Evolutionary conservation across 1,140 invertebrate genomes (phyloP).

Genomic region (Aphidius ervi): DNA sequence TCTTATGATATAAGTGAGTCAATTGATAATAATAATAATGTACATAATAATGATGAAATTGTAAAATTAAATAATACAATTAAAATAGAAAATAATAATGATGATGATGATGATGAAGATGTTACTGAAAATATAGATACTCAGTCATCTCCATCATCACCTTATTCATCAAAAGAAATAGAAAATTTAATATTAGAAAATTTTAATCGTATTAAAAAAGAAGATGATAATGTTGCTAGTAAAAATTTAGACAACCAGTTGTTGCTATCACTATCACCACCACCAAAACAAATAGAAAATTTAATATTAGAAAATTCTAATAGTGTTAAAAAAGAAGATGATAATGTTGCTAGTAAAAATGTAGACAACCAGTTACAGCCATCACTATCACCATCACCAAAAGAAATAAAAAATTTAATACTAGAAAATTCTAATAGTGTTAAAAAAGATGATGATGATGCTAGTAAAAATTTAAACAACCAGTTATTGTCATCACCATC

Average conservation of each 20-base stretch:
- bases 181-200: too few relatives aligned
- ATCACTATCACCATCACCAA: too few relatives aligned
- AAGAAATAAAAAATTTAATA: too few relatives aligned
- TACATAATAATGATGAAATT: conserved; percentile 21
- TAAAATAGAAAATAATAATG: conserved; percentile 58
- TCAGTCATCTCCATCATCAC: conserved; percentile 53
- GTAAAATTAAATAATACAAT: conserved; percentile 35
- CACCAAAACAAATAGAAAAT: conserved; percentile 14
- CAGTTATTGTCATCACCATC: too few relatives aligned
- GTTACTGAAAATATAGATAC: conserved; percentile 58
- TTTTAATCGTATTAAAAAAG: too few relatives aligned
- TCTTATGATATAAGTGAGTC: conserved; percentile 91
- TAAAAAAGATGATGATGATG: conserved; percentile 2
- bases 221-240: conserved; percentile 26
- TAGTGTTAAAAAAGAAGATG: too few relatives aligned
- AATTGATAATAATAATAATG: conserved; percentile 67
- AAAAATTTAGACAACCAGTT: conserved; percentile 28
- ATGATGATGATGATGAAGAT: conserved; percentile 59
- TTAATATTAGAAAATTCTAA: too few relatives aligned
- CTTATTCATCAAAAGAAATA: conserved; percentile 33
- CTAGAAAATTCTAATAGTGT: too few relatives aligned
- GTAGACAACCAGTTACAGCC: background rate
- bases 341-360: conserved; percentile 37
- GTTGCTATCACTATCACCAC: conserved; percentile 52
- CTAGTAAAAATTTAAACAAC: conserved; percentile 31